Percentiles rank a stretch among this genome's conserved stretches.
These are phyloP conservation scores for Ceriagrion tenellum DNA, from an alignment of 2,888 invertebrate genomes.

Conservation along the genomic window DNA sequence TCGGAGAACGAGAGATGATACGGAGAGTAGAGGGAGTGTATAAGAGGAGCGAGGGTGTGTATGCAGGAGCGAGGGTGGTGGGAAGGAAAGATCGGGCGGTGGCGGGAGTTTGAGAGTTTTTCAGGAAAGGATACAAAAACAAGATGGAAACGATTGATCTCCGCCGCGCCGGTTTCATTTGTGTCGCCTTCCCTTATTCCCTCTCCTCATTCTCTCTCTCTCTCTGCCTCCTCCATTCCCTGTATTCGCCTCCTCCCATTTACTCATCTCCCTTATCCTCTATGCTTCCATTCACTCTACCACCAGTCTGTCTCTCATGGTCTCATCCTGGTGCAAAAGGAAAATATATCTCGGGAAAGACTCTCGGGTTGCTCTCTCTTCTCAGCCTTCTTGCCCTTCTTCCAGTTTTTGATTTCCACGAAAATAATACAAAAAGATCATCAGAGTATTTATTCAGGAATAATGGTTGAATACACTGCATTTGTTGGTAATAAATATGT, in stretches of 20 bases:
- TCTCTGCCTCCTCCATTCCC: not conserved
- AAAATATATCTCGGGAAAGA: too few species aligned
- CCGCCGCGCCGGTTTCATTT: not conserved
- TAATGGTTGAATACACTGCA: too few species aligned
- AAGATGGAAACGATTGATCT: slow-evolving; percentile 14
- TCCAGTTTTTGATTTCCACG: too few species aligned
- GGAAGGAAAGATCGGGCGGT: not conserved
- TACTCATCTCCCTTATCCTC: not conserved
- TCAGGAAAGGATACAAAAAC: slow-evolving; percentile 1
- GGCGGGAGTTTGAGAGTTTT: not conserved
- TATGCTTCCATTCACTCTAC: not conserved
- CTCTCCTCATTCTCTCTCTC: not conserved
- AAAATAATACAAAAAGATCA: too few species aligned
- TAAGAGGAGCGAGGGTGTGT: not conserved
- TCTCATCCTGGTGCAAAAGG: too few species aligned
- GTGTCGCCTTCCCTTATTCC: not conserved
- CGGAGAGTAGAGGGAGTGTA: not conserved
- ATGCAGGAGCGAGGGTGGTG: not conserved
- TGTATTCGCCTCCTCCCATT: not conserved
- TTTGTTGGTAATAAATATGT: too few species aligned
- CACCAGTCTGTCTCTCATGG: too few species aligned
- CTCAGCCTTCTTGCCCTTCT: too few species aligned
- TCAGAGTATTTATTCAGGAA: too few species aligned
- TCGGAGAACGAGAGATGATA: not conserved
- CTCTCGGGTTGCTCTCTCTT: too few species aligned